These are phyloP conservation scores for Pangasius krempfi DNA, from an alignment of 2,797 vertebrate species.

Conservation along the genomic window DNA sequence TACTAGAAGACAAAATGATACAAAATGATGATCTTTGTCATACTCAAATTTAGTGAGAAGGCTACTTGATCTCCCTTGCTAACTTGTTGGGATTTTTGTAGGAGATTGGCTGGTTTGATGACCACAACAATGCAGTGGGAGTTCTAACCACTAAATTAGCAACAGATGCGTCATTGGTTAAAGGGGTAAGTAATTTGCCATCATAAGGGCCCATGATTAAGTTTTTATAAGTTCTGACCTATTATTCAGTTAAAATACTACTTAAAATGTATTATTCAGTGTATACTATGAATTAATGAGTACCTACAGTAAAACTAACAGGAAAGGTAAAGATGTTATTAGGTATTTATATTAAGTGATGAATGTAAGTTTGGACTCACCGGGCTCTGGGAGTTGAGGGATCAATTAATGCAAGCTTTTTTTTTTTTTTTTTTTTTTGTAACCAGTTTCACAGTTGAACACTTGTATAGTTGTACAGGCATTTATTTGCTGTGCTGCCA, in stretches of 20 bases:
- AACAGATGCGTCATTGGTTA: conserved; percentile 79
- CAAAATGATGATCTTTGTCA: neutral
- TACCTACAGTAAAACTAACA: neutral
- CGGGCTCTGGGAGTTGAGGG: neutral
- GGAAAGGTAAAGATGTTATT: neutral
- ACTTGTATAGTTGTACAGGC: neutral
- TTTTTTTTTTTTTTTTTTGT: neutral
- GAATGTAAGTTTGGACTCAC: neutral
- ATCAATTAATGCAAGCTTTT: neutral
- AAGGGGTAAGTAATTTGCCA: conserved; percentile 72
- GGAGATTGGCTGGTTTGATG: conserved; percentile 79
- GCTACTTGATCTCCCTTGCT: neutral
- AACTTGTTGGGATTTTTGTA: conserved; percentile 35
- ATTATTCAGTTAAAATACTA: neutral
- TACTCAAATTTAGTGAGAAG: neutral
- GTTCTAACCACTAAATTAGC: conserved; percentile 79
- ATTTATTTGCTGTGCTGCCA: neutral
- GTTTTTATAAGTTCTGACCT: neutral
- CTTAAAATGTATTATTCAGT: neutral
- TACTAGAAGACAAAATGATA: neutral
- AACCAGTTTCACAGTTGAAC: neutral
- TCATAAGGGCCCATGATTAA: conserved; percentile 20
- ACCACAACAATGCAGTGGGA: conserved; percentile 75
- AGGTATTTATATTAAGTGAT: neutral
- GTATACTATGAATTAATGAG: neutral